These are phyloP conservation scores for Stenopsyche tienmushanensis DNA, from an alignment of 1,140 invertebrate species.

Conservation along the genomic window DNA sequence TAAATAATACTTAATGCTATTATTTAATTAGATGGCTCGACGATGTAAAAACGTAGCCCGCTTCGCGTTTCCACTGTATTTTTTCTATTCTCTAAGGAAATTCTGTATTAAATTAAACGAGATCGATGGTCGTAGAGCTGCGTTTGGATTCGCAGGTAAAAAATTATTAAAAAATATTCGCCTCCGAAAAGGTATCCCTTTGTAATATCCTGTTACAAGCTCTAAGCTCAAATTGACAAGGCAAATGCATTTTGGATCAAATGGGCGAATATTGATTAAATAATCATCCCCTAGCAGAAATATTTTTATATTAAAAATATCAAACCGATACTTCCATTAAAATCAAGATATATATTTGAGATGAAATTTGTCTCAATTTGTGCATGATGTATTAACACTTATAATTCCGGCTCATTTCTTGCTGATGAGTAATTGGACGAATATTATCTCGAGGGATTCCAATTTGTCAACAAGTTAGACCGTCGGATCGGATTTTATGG, in stretches of 20 bases:
- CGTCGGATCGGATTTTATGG: conserved; percentile 16
- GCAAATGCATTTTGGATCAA: no score
- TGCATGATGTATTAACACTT: background rate
- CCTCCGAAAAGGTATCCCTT: background rate
- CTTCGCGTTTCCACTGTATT: conserved; percentile 24
- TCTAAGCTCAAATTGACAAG: no score
- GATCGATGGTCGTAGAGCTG: conserved; percentile 31
- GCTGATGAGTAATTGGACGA: conserved; percentile 30
- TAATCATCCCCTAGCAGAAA: no score
- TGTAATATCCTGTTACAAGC: background rate
- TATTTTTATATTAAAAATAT: no score
- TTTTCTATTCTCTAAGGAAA: conserved; percentile 39
- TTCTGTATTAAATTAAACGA: conserved; percentile 40
- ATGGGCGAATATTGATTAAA: no score
- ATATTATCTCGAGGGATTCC: conserved; percentile 18
- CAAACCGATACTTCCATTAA: no score
- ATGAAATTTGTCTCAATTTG: no score
- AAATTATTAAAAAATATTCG: conserved; percentile 17
- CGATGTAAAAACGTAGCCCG: conserved; percentile 37
- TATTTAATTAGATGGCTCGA: conserved; percentile 38
- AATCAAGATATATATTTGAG: background rate
- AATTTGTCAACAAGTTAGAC: conserved; percentile 34
- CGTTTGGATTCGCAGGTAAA: conserved; percentile 16
- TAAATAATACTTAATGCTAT: conserved; percentile 40
- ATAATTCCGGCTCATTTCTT: background rate